Base-by-base conservation (phyloP, 92 coral and sea anemone species). In the Plumapathes pennacea region DNA sequence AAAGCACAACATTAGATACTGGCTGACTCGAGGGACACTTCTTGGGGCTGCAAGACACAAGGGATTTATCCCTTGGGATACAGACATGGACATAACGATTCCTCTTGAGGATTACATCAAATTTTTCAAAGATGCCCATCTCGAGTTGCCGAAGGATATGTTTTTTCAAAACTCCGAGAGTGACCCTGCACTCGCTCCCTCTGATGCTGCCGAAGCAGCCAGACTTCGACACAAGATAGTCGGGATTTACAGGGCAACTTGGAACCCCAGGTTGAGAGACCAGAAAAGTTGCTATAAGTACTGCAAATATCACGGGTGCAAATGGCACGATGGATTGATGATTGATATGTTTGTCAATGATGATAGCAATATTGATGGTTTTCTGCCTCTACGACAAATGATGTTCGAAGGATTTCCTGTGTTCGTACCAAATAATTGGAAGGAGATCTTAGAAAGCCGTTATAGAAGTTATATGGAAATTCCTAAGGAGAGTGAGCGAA, bases 61-160 rank as follows among this genome's bases (percentile, higher is more conserved):
- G 6, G 95, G 95, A 13, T 70, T 76, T 18, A 61, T 86, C 34
- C 95, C 95, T 41, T 86, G 95, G 95, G 95, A 86, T n/a, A 18
- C 46, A 4, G 89, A 86, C 38, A 46, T 44, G 6, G 95, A 86
- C 26, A 60, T 86, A 42, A 63, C 68, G 30, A 64, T 86, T 27
- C 62, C 89, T 32, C 50, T 62, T 37, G 62, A 54, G 5, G 89
- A 86, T 40, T 86, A 76, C 46, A 55, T 73, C 30, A 70, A 38
- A 28, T 86, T 81, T 60, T 72, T 70, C 26, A 64, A 77, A 46
- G 28, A 32, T 45, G 95, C 62, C 17, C 50, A 70, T 32, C 39
- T 61, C 25, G 95, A 86, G 4, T 32, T 81, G 8, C 85, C 89
- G 3, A 53, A 34, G 0, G 89, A 76, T 30, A 58, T 86, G 11